A percentile compares a stretch with the other conserved stretches of the same genome.
These are phyloP conservation scores for Astreopora myriophthalma DNA, from an alignment of 64 coral and sea anemone genomes.

Conservation along the genomic window DNA sequence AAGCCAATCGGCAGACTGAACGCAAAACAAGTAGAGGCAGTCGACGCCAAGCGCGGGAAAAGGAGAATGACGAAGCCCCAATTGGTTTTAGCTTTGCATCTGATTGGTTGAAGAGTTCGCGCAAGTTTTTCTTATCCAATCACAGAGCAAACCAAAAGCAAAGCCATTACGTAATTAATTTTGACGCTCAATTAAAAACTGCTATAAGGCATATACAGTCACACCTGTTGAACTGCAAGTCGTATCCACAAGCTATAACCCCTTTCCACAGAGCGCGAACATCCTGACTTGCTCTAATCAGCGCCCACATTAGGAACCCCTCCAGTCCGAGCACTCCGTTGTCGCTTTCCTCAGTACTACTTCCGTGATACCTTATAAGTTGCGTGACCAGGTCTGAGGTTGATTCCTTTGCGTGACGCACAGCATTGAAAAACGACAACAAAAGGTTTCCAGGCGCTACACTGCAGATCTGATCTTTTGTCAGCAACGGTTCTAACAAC, in stretches of 20 bases:
- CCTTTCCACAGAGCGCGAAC: conserved; percentile 86
- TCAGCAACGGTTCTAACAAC: not conserved
- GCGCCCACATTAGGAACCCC: conserved; percentile 72
- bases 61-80: too few species aligned
- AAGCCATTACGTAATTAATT: too few species aligned
- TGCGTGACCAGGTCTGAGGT: conserved; percentile 66
- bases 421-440: conserved; percentile 71
- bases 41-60: too few species aligned
- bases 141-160: too few species aligned
- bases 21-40: too few species aligned
- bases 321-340: conserved; percentile 20
- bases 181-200: too few species aligned
- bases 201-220: not conserved
- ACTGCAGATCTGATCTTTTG: conserved; percentile 77
- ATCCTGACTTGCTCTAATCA: conserved; percentile 42
- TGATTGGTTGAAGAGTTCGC: too few species aligned
- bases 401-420: conserved; percentile 65
- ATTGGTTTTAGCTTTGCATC: too few species aligned
- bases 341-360: not conserved
- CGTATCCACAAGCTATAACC: conserved; percentile 88
- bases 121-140: too few species aligned
- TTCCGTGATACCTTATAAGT: conserved; percentile 41
- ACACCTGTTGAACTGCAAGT: conserved; percentile 87
- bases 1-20: too few species aligned
- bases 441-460: conserved; percentile 63